Base-by-base conservation (phyloP, 2,888 invertebrate genomes). In the Drosophila paramelanica region DNA sequence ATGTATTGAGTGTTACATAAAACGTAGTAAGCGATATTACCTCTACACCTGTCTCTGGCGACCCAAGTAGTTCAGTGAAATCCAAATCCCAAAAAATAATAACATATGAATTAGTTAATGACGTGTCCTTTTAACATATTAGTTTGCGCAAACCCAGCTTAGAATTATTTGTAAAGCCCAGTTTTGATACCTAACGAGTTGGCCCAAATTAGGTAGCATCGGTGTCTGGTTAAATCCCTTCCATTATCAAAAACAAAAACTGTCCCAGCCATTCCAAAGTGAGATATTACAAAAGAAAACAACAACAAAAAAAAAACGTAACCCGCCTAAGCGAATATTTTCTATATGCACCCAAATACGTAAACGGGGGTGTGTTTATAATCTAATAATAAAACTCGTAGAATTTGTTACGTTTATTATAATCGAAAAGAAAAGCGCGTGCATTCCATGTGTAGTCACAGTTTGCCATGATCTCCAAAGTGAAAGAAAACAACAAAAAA, bases 251-350 rank as follows among this genome's bases (percentile, higher is more conserved):
- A 14, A 41, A 38, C 14, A 36, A 36, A 14, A 41, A 38, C 17
- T 41, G 23, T 33, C 52, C 67, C 49, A 72, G 58, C 53, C 74
- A 74, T 74, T 74, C 78, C 73, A 77, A 61, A 56, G 70, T 49
- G 59, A 64, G 56, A 70, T 75, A 59, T 55, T 52, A 52, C 36
- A 46, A 20, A 31, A 23, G 13, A 23, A 27, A 51, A 20, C 42
- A 68, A 46, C 50, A 23, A 23, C 23, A 17, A 17, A 17, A 17
- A 17, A 39, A 62, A 55, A 71, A 58, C 64, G 55, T 58, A 71
- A 71, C 85, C 85, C 85, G 88, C 81, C 81, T 70, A 58, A 77
- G 77, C 74, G 68, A 80, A 60, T 14, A 42, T 77, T 84, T 77
- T 69, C 64, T 68, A 76, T 64, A 64, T 53, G 27, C 20, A 55